phyloP scores from a whole-genome alignment of 2,888 invertebrate species.

The Tipula unca region DNA sequence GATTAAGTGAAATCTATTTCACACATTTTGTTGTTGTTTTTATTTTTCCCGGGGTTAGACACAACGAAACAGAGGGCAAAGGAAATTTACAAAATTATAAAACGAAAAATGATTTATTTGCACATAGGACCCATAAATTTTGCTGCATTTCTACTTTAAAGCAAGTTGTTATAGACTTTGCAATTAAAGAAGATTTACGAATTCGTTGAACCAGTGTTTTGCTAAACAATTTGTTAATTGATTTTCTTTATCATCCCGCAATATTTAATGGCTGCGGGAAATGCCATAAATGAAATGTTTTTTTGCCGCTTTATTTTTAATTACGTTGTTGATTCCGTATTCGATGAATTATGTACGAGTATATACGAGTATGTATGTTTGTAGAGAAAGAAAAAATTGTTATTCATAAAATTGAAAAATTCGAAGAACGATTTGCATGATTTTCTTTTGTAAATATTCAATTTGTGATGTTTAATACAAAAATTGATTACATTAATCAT shows the following conservation, averaged over 20 bases:
- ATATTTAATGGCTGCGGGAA: background rate
- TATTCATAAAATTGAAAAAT: too few species aligned
- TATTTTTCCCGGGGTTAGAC: background rate
- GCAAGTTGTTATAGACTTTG: background rate
- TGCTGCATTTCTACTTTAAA: background rate
- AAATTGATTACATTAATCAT: too few species aligned
- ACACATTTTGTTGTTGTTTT: background rate
- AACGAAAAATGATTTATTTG: background rate
- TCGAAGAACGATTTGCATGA: too few species aligned
- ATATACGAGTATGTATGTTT: too few species aligned
- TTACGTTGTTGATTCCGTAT: background rate
- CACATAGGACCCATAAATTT: background rate
- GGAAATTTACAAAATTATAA: background rate
- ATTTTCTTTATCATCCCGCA: background rate
- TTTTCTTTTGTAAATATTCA: too few species aligned
- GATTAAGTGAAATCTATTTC: background rate
- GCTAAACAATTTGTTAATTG: background rate
- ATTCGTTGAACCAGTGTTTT: background rate
- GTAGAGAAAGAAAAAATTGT: too few species aligned
- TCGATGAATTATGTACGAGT: too few species aligned
- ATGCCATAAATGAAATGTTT: background rate
- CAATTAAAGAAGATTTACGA: background rate
- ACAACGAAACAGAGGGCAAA: background rate
- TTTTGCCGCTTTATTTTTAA: background rate
- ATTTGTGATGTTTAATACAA: too few species aligned